Evolutionary conservation across 2,113 vertebrate genomes (phyloP), one percentile per base, ranked within the genome.

Genomic region (Cricetomys ansorgei): DNA sequence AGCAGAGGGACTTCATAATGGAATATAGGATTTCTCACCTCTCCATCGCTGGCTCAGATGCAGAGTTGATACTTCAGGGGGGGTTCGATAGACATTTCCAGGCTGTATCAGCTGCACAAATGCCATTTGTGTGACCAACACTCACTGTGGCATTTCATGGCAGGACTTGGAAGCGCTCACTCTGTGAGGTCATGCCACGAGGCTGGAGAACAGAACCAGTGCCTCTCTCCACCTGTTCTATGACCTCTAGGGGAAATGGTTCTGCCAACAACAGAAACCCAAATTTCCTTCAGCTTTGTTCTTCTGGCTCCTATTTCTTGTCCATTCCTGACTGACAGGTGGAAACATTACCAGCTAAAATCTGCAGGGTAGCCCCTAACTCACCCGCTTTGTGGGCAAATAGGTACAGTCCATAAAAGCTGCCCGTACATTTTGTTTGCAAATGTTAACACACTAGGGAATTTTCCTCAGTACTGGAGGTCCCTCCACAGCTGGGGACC

Each of bases 1-100:
- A 89, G 67, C 79, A 81, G 48, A 90, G 94, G 89, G 69, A 45
- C 86, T 87, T 77, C 40, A 83, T 57, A 76, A 92, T 43, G 87
- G 90, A 89, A 97, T 53, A 34, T 11, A 62, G 96, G 69, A 64
- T 88, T 80, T 97, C 97, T 96, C 92, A 92, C 91, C 69, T 97
- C 87, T 25, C 87, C 62, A 85, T 97, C 95, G 97, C 70, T 17
- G 94, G 72, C 91, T 97, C 96, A 96, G 89, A 81, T 21, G 55
- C 77, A 94, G 96, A 94, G 73, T 29, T 5, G 9, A 43, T 19
- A 67, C 92, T 50, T 94, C 91, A 89, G 57, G 83, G 53, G 21
- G 40, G 83, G 72, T 90, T 86, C 34, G 7, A 55, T 83, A 93
- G 53, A 85, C 53, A 57, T 11, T 16, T 40, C 73, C 77, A 86